phyloP scores from a whole-genome alignment of 2,113 vertebrate species.

The Aythya baeri region DNA sequence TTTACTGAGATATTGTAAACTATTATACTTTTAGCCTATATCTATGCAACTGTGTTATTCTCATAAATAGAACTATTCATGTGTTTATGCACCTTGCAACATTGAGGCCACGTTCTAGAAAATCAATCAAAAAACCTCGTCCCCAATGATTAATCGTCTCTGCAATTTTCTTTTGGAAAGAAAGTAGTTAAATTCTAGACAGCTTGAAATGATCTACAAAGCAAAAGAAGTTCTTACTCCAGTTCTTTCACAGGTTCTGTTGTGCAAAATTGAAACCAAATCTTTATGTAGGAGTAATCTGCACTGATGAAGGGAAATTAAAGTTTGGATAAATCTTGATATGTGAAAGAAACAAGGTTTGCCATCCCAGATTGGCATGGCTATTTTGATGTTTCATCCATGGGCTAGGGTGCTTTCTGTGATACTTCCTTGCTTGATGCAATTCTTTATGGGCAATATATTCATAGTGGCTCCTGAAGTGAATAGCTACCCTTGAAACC shows the following conservation, averaged over 20 bases:
- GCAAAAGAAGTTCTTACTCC: neutral
- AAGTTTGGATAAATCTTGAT: neutral
- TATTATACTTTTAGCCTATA: neutral
- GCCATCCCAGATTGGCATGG: neutral
- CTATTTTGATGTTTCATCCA: neutral
- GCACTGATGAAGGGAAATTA: neutral
- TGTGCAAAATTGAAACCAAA: neutral
- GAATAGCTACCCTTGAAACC: neutral
- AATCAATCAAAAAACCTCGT: neutral
- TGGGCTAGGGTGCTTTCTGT: neutral
- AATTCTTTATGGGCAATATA: neutral
- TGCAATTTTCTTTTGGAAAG: neutral
- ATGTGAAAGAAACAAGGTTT: neutral
- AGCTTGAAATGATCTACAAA: neutral
- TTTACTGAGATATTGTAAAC: neutral
- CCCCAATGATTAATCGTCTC: neutral
- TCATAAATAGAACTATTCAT: neutral
- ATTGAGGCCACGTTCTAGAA: neutral
- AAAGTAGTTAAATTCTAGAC: neutral
- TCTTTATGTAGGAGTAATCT: neutral
- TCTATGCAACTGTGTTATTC: neutral
- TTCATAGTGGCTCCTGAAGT: neutral
- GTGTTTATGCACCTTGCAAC: neutral
- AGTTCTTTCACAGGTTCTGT: neutral
- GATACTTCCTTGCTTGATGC: neutral